Base-by-base conservation (phyloP, 2,797 vertebrate genomes). In the Argya squamiceps region DNA sequence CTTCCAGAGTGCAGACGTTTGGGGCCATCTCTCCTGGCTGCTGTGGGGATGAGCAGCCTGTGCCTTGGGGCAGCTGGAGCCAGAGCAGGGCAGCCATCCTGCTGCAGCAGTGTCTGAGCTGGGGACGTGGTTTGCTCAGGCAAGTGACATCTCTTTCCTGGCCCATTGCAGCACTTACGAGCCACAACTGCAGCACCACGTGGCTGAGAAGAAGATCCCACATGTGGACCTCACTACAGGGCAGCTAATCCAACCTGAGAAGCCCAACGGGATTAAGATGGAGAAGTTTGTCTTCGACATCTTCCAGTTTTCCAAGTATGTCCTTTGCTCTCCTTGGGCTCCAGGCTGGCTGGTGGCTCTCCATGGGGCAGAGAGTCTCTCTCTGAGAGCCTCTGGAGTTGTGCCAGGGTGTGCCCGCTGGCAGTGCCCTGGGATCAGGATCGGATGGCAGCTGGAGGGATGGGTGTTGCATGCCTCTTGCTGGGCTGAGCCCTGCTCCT, bases 271-370 rank as follows among this genome's bases (percentile, higher is more conserved):
- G 77, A 99, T 99, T 93, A 99, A 99, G 97, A 99, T 99, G 99
- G 99, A 99, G 96, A 99, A 99, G 94, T 99, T 99, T 12, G 99
- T 99, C 94, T 99, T 99, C 10, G 99, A 99, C 98, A 99, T 99
- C 98, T 99, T 99, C 98, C 99, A 99, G 97, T 99, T 99, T 95
- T 98, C 99, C 92, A 99, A 99, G 99, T 99, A 98, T 91, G 99
- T 97, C 65, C 71, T 75, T 58, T 86, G 50, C 27, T 73, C 67
- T 80, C 34, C 3, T 0, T 0, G 1, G 32, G 34, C 32, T 55
- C 32, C 20, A 34, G 58, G 59, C 67, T 86, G 47, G 46, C 67
- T 88, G 43, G 47, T 76, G 55, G 36, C 78, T 91, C 16, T 52
- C 36, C 41, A 29, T 37, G 7, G 8, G 63, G 34, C 64, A 86